These are phyloP conservation scores for Papilio glaucus DNA, from an alignment of 1,140 invertebrate species.

Conservation along the genomic window DNA sequence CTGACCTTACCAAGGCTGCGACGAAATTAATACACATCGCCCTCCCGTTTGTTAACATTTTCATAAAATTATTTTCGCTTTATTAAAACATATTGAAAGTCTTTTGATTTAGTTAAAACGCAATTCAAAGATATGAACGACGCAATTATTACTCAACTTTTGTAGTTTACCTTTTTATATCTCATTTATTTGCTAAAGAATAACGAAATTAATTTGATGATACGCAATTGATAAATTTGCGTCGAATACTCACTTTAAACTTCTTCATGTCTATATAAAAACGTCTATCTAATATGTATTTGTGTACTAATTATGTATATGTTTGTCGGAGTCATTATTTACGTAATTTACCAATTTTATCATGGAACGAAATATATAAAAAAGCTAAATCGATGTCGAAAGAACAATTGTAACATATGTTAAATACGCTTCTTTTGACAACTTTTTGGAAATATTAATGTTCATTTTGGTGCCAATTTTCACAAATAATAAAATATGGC, in stretches of 20 bases:
- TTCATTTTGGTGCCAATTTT: neutral
- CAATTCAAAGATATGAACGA: neutral
- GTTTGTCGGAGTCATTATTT: too few species aligned
- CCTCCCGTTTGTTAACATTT: conserved; percentile 21
- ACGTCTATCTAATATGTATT: too few species aligned
- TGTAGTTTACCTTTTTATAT: too few species aligned
- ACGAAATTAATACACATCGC: conserved; percentile 38
- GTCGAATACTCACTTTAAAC: too few species aligned
- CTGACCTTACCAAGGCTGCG: conserved; percentile 49
- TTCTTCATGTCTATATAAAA: too few species aligned
- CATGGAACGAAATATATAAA: neutral
- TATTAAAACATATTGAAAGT: neutral
- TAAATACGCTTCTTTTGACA: conserved; percentile 23
- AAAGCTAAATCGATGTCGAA: neutral
- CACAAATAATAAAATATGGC: neutral
- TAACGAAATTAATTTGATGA: too few species aligned
- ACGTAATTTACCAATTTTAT: too few species aligned
- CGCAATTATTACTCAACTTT: too few species aligned
- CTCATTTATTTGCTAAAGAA: too few species aligned
- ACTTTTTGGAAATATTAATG: conserved; percentile 10
- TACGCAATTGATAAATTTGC: too few species aligned
- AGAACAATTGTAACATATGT: neutral
- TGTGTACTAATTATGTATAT: too few species aligned
- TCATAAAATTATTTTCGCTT: neutral
- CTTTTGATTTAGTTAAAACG: neutral